These are phyloP conservation scores for Chionis minor DNA, from an alignment of 2,113 vertebrate species.

Conservation along the genomic window DNA sequence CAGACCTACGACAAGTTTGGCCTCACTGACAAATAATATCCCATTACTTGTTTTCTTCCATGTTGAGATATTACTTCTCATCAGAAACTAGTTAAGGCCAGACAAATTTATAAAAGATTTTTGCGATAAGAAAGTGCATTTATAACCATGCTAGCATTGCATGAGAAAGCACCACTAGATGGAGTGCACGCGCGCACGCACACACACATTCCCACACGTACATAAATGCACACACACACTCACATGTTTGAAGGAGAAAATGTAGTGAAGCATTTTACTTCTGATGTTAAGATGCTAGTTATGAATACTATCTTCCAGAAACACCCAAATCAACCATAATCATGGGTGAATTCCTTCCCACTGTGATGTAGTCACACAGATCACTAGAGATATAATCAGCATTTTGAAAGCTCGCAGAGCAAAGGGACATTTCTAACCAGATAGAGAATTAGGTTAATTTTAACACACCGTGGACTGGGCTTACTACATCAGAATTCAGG, in stretches of 20 bases:
- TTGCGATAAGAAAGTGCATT: background rate
- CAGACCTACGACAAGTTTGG: background rate
- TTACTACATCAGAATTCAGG: background rate
- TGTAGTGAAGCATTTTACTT: background rate
- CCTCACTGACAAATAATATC: background rate
- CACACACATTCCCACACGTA: accelerated
- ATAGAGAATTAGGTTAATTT: background rate
- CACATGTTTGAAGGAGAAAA: background rate
- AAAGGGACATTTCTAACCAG: background rate
- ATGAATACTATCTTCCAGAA: background rate
- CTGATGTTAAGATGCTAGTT: background rate
- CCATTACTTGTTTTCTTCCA: background rate
- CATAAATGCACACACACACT: background rate
- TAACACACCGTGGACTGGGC: background rate
- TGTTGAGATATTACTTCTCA: background rate
- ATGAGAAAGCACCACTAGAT: background rate
- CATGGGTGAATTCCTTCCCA: background rate
- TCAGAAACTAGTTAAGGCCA: background rate
- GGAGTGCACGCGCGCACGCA: background rate
- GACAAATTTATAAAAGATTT: background rate
- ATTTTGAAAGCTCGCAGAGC: background rate
- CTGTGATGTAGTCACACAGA: background rate
- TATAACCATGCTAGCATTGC: background rate
- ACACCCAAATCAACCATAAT: background rate
- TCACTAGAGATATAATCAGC: background rate